A percentile compares a stretch with the other conserved stretches of the same genome.
Evolutionary conservation across 2,888 invertebrate species (phyloP).

Genomic region (Crematogaster levior): DNA sequence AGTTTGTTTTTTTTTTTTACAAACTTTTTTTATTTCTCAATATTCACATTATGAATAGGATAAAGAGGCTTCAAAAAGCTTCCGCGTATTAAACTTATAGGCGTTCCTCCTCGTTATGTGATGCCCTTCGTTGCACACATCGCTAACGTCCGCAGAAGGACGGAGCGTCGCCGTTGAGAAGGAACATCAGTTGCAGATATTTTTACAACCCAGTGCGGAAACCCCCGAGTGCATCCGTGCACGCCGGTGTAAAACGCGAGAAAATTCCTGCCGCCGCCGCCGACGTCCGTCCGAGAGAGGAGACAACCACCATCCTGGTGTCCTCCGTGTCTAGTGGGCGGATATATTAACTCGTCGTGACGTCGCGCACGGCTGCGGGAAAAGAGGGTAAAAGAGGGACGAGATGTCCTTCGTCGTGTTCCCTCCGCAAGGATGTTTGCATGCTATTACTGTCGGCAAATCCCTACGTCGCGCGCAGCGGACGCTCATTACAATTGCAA

Average conservation of each 20-base stretch:
- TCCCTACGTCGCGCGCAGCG: conserved; percentile 46
- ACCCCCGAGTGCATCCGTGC: conserved; percentile 61
- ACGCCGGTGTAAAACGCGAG: conserved; percentile 66
- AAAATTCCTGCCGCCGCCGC: conserved; percentile 54
- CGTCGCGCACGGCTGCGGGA: conserved; percentile 58
- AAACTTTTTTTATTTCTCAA: too few species aligned
- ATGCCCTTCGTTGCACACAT: not conserved
- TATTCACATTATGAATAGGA: not conserved
- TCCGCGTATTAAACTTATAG: not conserved
- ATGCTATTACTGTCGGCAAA: conserved; percentile 62
- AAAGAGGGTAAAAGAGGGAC: conserved; percentile 41
- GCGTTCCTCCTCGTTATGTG: not conserved
- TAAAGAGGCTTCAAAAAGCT: not conserved
- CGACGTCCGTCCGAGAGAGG: conserved; percentile 56
- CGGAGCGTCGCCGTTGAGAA: conserved; percentile 12
- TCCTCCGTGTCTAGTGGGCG: conserved; percentile 71
- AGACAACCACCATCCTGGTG: conserved; percentile 68
- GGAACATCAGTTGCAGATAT: conserved; percentile 65
- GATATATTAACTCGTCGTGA: conserved; percentile 76
- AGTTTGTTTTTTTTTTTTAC: too few species aligned
- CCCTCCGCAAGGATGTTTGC: conserved; percentile 61
- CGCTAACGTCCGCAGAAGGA: not conserved
- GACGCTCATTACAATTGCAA: conserved; percentile 57
- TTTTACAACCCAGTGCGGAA: conserved; percentile 65
- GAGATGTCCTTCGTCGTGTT: conserved; percentile 54